phyloP scores from a whole-genome alignment of 2,888 invertebrate genomes.

The Spialia ferax region DNA sequence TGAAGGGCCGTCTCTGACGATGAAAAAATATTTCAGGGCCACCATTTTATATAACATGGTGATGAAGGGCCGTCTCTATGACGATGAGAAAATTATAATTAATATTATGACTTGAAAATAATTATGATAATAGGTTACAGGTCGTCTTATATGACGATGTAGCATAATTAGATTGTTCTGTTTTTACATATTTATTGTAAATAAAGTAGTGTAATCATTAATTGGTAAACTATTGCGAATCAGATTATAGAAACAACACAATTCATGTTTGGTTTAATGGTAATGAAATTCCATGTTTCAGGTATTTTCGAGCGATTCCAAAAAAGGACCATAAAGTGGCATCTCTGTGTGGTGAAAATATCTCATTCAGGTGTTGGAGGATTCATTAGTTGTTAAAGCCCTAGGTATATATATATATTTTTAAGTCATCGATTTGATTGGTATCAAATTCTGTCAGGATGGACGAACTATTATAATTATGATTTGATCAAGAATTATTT shows the following conservation, averaged over 20 bases:
- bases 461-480: constrained; percentile 1
- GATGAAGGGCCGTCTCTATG: too few relatives aligned
- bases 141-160: too few relatives aligned
- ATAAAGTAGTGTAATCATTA: background rate
- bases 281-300: background rate
- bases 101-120: too few relatives aligned
- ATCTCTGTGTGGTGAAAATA: too few relatives aligned
- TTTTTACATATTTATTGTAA: background rate
- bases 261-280: constrained; percentile 1
- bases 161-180: background rate
- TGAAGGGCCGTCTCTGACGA: too few relatives aligned
- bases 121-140: too few relatives aligned
- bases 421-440: background rate
- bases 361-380: too few relatives aligned
- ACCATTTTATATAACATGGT: too few relatives aligned
- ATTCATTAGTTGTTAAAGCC: background rate
- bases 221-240: background rate
- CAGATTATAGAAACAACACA: background rate
- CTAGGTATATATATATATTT: background rate
- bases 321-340: background rate
- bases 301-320: background rate
- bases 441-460: constrained; percentile 1
- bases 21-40: too few relatives aligned
- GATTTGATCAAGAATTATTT: background rate
- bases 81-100: too few relatives aligned